Evolutionary conservation across 2,888 invertebrate species (phyloP).

Genomic region (Silvanus unidentatus): DNA sequence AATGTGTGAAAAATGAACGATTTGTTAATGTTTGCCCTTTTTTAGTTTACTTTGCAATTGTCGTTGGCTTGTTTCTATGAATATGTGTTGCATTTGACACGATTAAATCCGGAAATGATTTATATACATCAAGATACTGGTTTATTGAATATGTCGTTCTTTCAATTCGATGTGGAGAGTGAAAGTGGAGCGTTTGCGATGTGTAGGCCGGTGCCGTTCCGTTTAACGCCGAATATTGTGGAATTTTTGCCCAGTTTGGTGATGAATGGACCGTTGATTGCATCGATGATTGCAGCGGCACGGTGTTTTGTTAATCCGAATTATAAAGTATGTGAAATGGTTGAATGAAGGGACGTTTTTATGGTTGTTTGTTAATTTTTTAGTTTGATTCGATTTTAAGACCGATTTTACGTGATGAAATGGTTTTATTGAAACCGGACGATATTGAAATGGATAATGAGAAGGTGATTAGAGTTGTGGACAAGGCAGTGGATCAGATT

Average conservation of each 20-base stretch:
- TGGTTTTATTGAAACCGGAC: conserved; percentile 71
- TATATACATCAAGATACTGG: conserved; percentile 96
- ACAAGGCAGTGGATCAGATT: conserved; percentile 82
- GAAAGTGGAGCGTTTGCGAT: conserved; percentile 84
- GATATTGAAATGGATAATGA: conserved; percentile 64
- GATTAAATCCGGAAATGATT: conserved; percentile 96
- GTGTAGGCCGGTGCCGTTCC: conserved; percentile 90
- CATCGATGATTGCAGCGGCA: conserved; percentile 87
- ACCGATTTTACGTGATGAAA: conserved; percentile 89
- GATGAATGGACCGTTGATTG: conserved; percentile 83
- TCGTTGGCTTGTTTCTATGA: conserved; percentile 87
- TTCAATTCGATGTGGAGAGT: conserved; percentile 94
- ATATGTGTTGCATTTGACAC: conserved; percentile 86
- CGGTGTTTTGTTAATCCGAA: conserved; percentile 90
- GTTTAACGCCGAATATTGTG: conserved; percentile 89
- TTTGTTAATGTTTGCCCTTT: conserved; percentile 20
- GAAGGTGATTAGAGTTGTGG: conserved; percentile 81
- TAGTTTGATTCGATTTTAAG: conserved; percentile 77
- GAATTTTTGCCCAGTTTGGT: conserved; percentile 86
- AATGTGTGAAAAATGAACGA: no score
- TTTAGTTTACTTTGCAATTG: conserved; percentile 76
- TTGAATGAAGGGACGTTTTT: not conserved
- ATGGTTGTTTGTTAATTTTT: conserved; percentile 14
- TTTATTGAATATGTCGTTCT: conserved; percentile 88
- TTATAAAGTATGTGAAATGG: conserved; percentile 63